These are phyloP conservation scores for Heliconius hewitsoni DNA, from an alignment of 1,140 invertebrate genomes.

Conservation along the genomic window DNA sequence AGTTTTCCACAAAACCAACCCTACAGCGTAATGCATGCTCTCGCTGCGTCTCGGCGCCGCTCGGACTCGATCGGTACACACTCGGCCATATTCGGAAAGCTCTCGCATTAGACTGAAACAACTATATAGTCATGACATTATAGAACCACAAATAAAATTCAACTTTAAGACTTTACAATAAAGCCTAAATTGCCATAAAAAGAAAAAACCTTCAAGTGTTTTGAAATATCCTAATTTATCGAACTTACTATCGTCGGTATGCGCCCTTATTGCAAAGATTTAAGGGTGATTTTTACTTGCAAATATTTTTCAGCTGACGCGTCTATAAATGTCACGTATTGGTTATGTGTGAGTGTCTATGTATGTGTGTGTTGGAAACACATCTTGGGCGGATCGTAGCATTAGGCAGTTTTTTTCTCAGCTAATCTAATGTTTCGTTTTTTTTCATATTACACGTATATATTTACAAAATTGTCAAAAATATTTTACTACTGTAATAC, in stretches of 20 bases:
- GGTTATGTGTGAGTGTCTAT: constrained; percentile 50
- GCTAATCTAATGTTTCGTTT: constrained; percentile 48
- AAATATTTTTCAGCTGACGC: constrained; percentile 71
- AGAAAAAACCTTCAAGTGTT: constrained; percentile 56
- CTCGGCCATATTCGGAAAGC: constrained; percentile 71
- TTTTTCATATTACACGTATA: neutral
- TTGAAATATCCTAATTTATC: constrained; percentile 78
- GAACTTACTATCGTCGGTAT: constrained; percentile 41
- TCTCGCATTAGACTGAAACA: constrained; percentile 57
- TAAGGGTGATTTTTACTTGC: constrained; percentile 47
- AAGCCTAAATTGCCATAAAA: constrained; percentile 35
- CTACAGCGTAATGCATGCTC: constrained; percentile 76
- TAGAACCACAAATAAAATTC: constrained; percentile 34
- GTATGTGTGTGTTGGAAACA: constrained; percentile 70
- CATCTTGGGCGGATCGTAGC: constrained; percentile 67
- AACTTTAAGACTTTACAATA: constrained; percentile 33
- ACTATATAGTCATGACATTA: constrained; percentile 64
- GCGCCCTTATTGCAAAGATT: constrained; percentile 38
- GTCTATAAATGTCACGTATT: constrained; percentile 71
- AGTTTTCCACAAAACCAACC: constrained; percentile 60
- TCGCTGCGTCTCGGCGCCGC: constrained; percentile 74
- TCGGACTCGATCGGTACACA: constrained; percentile 78
- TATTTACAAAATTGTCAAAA: neutral
- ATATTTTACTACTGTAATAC: neutral
- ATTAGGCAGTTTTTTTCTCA: constrained; percentile 66